A percentile compares a stretch with the other conserved stretches of the same genome.
Evolutionary conservation across 2,888 invertebrate genomes (phyloP).

Genomic region (Sarcophaga subvicina): DNA sequence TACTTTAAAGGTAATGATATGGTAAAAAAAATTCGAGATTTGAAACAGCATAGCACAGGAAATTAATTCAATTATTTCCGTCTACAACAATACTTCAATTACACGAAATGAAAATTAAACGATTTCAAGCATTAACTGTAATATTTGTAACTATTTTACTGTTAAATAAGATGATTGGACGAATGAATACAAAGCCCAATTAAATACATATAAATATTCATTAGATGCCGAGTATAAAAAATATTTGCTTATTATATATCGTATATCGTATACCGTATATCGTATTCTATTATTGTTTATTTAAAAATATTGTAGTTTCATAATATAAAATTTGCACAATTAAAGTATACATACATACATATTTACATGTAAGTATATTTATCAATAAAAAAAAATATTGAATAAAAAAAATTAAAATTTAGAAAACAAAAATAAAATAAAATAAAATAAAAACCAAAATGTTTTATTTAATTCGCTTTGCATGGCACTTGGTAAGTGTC

Average conservation of each 20-base stretch:
- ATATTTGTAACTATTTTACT: constrained; percentile 43
- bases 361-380: constrained; percentile 15
- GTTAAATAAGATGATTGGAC: too few species aligned
- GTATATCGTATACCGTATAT: too few species aligned
- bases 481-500: constrained; percentile 26
- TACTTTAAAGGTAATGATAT: too few species aligned
- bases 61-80: too few species aligned
- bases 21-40: too few species aligned
- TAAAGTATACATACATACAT: constrained; percentile 13
- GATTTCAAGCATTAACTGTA: constrained; percentile 35
- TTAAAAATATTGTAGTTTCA: background rate
- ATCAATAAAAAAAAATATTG: constrained; percentile 31
- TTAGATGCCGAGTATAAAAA: too few species aligned
- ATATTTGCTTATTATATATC: too few species aligned
- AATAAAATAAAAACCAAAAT: background rate
- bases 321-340: constrained; percentile 46
- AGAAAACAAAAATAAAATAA: background rate
- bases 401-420: constrained; percentile 4
- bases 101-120: background rate
- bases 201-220: too few species aligned
- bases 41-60: too few species aligned
- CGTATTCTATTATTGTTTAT: background rate
- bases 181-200: too few species aligned
- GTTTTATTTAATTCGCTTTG: constrained; percentile 27
- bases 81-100: background rate